Percentiles rank a stretch among this genome's conserved stretches.
Conservation (phyloP, 2,888 invertebrate genomes). For the Ametastegia equiseti region DNA sequence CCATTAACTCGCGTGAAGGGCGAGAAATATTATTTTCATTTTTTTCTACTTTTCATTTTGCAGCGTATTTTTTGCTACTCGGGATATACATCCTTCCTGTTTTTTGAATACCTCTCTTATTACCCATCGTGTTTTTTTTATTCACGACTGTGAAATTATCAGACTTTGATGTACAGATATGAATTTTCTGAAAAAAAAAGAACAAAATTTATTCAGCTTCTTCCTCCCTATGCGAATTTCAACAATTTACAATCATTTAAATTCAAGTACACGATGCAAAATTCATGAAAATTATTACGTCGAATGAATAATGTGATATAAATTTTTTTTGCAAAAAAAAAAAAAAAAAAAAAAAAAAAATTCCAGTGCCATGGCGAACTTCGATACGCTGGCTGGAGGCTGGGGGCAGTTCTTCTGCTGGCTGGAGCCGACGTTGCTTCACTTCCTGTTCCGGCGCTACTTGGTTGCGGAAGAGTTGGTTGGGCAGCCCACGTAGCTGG, state of each 20-base stretch:
- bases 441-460: slow-evolving; percentile 69
- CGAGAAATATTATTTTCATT: slow-evolving; percentile 21
- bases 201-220: no score
- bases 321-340: no score
- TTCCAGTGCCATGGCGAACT: slow-evolving; percentile 73
- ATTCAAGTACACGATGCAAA: no score
- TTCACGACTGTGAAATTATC: background rate
- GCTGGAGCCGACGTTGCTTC: slow-evolving; percentile 82
- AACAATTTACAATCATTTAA: no score
- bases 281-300: no score
- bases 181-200: background rate
- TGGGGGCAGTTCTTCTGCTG: slow-evolving; percentile 80
- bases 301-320: background rate
- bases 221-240: no score
- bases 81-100: no score
- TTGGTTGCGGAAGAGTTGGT: slow-evolving; percentile 77
- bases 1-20: slow-evolving; percentile 15
- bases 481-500: slow-evolving; percentile 86
- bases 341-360: background rate
- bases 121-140: background rate
- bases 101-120: background rate
- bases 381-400: slow-evolving; percentile 73
- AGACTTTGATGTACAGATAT: background rate
- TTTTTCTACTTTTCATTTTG: background rate
- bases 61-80: background rate